These are phyloP conservation scores for Leuciscus waleckii DNA, from an alignment of 2,797 vertebrate species.

Conservation along the genomic window DNA sequence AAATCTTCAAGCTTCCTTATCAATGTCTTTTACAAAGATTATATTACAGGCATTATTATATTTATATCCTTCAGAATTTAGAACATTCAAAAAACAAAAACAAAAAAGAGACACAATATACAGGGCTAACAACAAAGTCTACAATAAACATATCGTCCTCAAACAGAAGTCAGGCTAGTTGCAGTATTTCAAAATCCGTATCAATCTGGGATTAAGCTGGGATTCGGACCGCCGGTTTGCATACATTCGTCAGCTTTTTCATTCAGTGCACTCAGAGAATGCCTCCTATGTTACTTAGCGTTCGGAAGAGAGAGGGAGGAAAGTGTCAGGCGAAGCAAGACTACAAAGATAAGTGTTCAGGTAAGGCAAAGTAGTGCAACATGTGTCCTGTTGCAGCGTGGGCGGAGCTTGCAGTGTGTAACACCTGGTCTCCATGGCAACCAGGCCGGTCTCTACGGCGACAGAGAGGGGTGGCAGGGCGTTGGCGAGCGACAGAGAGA, in stretches of 20 bases:
- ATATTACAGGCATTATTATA: slow-evolving; percentile 80
- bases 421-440: slow-evolving; percentile 80
- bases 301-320: slow-evolving; percentile 44
- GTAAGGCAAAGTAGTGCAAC: slow-evolving; percentile 76
- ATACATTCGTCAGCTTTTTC: slow-evolving; percentile 76
- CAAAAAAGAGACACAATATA: slow-evolving; percentile 75
- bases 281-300: slow-evolving; percentile 65
- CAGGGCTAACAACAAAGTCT: slow-evolving; percentile 70
- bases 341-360: slow-evolving; percentile 51
- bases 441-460: slow-evolving; percentile 53
- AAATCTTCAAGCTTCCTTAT: slow-evolving; percentile 73
- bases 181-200: slow-evolving; percentile 66
- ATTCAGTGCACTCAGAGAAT: slow-evolving; percentile 53
- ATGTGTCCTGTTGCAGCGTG: slow-evolving; percentile 74
- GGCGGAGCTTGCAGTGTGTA: slow-evolving; percentile 70
- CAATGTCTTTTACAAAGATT: slow-evolving; percentile 78
- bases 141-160: slow-evolving; percentile 69
- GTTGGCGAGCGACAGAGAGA: slow-evolving; percentile 55
- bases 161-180: slow-evolving; percentile 65
- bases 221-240: slow-evolving; percentile 54
- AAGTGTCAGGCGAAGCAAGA: slow-evolving; percentile 39
- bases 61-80: slow-evolving; percentile 71
- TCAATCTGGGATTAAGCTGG: slow-evolving; percentile 41
- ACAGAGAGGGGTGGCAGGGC: slow-evolving; percentile 54
- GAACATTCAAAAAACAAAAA: slow-evolving; percentile 62